These are phyloP conservation scores for Platerodrilus igneus DNA, from an alignment of 2,888 invertebrate species.

Conservation along the genomic window DNA sequence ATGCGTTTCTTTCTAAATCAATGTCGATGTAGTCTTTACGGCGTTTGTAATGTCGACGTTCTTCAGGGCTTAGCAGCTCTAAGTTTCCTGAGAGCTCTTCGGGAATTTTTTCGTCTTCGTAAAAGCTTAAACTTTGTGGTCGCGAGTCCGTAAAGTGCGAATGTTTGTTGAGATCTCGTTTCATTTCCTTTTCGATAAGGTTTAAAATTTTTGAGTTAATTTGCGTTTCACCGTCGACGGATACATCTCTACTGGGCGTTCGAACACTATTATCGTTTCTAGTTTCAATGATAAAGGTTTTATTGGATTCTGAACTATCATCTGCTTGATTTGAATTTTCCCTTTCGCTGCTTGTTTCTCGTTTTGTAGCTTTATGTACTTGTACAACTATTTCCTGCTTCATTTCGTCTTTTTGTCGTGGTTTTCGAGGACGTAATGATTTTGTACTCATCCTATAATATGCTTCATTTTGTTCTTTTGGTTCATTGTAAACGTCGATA, in stretches of 20 bases:
- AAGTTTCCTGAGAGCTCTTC: conserved; percentile 47
- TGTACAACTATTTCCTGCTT: conserved; percentile 46
- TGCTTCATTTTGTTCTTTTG: too few species aligned
- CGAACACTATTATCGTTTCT: conserved; percentile 37
- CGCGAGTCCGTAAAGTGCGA: conserved; percentile 47
- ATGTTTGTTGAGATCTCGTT: conserved; percentile 44
- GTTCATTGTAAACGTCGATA: too few species aligned
- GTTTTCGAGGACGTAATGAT: conserved; percentile 38
- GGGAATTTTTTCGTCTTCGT: conserved; percentile 47
- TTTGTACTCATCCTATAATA: conserved; percentile 32
- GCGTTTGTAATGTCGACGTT: conserved; percentile 44
- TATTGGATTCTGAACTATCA: conserved; percentile 40
- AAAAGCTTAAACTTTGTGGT: conserved; percentile 48
- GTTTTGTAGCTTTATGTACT: conserved; percentile 41
- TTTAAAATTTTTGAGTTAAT: conserved; percentile 51
- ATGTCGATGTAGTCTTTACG: conserved; percentile 43
- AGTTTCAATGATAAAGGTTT: conserved; percentile 37
- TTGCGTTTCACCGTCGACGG: conserved; percentile 55
- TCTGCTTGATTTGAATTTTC: conserved; percentile 36
- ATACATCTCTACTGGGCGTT: conserved; percentile 49
- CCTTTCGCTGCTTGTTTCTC: conserved; percentile 29
- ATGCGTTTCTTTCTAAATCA: conserved; percentile 43
- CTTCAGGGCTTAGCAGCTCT: conserved; percentile 47
- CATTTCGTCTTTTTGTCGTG: conserved; percentile 42
- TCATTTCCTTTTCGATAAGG: conserved; percentile 46